These are phyloP conservation scores for Acleris literana DNA, from an alignment of 2,888 invertebrate genomes.

Conservation along the genomic window DNA sequence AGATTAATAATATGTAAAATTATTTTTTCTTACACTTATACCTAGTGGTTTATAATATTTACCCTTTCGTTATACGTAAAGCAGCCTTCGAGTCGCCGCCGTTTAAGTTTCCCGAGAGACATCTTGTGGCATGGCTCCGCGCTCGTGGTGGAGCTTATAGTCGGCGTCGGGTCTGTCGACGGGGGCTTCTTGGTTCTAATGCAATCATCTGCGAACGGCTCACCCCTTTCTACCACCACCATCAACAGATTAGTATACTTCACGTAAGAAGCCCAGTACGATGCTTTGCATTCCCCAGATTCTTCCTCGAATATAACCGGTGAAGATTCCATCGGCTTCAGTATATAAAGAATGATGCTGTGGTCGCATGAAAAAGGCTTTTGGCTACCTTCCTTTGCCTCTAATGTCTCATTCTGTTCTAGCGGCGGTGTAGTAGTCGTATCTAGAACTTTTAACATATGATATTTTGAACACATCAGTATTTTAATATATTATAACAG, in stretches of 20 bases:
- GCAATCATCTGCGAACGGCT: slow-evolving; percentile 50
- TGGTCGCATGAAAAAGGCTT: slow-evolving; percentile 88
- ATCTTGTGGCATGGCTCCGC: slow-evolving; percentile 90
- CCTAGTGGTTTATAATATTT: slow-evolving; percentile 39
- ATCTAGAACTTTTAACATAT: slow-evolving; percentile 1
- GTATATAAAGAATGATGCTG: slow-evolving; percentile 86
- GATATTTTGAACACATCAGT: background rate
- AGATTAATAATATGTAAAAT: too few species aligned
- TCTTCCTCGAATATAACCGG: slow-evolving; percentile 61
- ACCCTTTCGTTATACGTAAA: slow-evolving; percentile 90
- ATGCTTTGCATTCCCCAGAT: slow-evolving; percentile 61
- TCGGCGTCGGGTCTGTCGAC: slow-evolving; percentile 81
- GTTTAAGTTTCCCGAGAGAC: slow-evolving; percentile 86
- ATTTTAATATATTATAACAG: background rate
- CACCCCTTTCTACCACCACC: slow-evolving; percentile 85
- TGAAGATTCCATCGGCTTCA: slow-evolving; percentile 78
- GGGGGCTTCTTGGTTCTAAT: slow-evolving; percentile 80
- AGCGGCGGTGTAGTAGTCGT: slow-evolving; percentile 49
- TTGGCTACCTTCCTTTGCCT: slow-evolving; percentile 64
- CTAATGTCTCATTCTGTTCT: slow-evolving; percentile 54
- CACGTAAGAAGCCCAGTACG: slow-evolving; percentile 88
- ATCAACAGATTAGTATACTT: slow-evolving; percentile 91
- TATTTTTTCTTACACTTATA: background rate
- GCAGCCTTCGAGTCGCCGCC: slow-evolving; percentile 89
- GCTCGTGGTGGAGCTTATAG: slow-evolving; percentile 62